These are phyloP conservation scores for Pogonocherus hispidulus DNA, from an alignment of 2,888 invertebrate species.

Conservation along the genomic window DNA sequence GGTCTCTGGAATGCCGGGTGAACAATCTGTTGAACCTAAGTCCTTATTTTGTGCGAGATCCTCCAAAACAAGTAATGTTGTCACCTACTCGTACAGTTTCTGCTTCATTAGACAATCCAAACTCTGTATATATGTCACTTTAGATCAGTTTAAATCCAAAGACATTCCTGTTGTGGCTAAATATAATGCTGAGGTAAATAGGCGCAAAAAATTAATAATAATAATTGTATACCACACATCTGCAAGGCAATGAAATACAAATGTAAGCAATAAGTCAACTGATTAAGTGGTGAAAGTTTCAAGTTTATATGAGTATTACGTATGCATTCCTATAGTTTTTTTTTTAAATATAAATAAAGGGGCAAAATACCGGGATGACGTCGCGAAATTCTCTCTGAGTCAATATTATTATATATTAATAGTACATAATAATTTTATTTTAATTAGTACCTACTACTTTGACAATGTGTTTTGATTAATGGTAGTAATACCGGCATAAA, in stretches of 20 bases:
- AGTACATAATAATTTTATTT: no score
- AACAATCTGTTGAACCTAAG: neutral
- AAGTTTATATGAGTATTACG: constrained; percentile 9
- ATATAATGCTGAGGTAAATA: neutral
- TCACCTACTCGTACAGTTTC: neutral
- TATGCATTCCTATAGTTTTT: constrained; percentile 1
- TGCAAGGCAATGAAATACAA: neutral
- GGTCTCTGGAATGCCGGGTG: constrained; percentile 2
- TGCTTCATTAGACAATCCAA: neutral
- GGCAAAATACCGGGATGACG: constrained; percentile 6
- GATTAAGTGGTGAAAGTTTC: constrained; percentile 17
- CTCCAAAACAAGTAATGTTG: neutral
- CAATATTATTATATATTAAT: neutral
- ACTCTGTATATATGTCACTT: neutral
- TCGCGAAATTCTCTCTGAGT: neutral
- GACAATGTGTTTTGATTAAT: no score
- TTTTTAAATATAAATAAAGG: neutral
- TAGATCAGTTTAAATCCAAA: neutral
- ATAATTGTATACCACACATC: neutral
- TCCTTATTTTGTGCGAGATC: neutral
- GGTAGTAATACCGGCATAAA: no score
- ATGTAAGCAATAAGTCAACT: constrained; percentile 4
- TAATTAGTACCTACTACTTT: no score
- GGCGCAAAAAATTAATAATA: neutral
- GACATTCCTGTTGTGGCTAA: neutral